Evolutionary conservation across 2,888 invertebrate genomes (phyloP).

Genomic region (Cheilosia urbana): DNA sequence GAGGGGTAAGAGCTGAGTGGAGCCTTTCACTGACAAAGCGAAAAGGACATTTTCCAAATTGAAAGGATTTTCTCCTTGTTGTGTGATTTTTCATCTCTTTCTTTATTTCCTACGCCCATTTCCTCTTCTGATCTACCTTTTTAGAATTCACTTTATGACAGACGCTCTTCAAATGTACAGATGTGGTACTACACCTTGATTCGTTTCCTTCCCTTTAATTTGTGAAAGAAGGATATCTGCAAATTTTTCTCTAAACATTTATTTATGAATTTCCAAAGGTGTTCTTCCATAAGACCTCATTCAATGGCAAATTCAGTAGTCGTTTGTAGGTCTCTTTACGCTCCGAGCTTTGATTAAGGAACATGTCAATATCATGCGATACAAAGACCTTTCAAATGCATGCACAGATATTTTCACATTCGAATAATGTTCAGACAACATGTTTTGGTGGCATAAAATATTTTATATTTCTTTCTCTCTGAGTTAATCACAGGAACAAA

Average conservation of each 20-base stretch:
- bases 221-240: neutral
- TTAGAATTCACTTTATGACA: constrained; percentile 5
- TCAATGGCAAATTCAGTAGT: constrained; percentile 15
- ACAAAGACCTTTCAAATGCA: constrained; percentile 13
- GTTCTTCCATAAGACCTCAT: neutral
- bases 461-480: neutral
- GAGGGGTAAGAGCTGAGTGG: neutral
- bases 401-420: constrained; percentile 17
- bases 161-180: neutral
- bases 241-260: constrained; percentile 4
- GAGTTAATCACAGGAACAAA: constrained; percentile 13
- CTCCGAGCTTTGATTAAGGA: constrained; percentile 11
- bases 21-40: constrained; percentile 13
- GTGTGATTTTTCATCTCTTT: constrained; percentile 1
- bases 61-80: constrained; percentile 38
- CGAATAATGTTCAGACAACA: constrained; percentile 31
- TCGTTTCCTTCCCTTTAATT: constrained; percentile 20
- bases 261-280: neutral
- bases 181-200: neutral
- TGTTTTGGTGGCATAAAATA: constrained; percentile 10
- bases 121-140: constrained; percentile 47
- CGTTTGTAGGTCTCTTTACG: neutral
- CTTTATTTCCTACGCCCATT: constrained; percentile 26
- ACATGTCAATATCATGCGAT: neutral
- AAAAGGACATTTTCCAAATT: constrained; percentile 36